Conservation (phyloP, 2,888 invertebrate genomes). For the Ctenicera cuprea region DNA sequence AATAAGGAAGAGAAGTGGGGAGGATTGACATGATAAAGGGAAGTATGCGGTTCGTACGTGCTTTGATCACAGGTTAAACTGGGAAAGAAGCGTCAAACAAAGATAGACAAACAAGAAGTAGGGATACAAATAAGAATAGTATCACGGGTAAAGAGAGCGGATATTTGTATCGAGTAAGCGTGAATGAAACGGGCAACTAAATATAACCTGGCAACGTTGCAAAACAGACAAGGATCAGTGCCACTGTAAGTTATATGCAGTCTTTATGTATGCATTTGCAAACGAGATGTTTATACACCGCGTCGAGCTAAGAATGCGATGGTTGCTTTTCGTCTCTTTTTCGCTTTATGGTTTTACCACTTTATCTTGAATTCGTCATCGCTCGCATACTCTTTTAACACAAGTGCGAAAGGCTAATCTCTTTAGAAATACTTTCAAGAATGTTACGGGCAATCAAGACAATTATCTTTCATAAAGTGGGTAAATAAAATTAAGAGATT, state of each 20-base stretch:
- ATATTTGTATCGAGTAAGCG: conserved; percentile 42
- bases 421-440: conserved; percentile 41
- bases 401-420: conserved; percentile 39
- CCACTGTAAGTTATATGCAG: conserved; percentile 69
- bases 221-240: conserved; percentile 67
- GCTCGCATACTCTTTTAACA: conserved; percentile 46
- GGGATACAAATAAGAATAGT: conserved; percentile 65
- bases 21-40: conserved; percentile 58
- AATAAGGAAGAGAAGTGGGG: conserved; percentile 50
- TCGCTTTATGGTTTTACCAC: conserved; percentile 47
- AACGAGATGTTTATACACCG: conserved; percentile 69
- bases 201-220: conserved; percentile 61
- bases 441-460: conserved; percentile 34
- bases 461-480: conserved; percentile 13
- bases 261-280: conserved; percentile 69
- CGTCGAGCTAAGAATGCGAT: conserved; percentile 64
- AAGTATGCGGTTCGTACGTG: conserved; percentile 65
- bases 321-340: conserved; percentile 56
- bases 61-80: conserved; percentile 67
- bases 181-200: conserved; percentile 52
- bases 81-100: conserved; percentile 64
- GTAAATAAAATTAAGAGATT: conserved; percentile 11
- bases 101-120: conserved; percentile 61
- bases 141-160: conserved; percentile 55
- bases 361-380: conserved; percentile 50